Evolutionary conservation across 2,888 invertebrate genomes (phyloP).

Genomic region (Mythimna ferrago): DNA sequence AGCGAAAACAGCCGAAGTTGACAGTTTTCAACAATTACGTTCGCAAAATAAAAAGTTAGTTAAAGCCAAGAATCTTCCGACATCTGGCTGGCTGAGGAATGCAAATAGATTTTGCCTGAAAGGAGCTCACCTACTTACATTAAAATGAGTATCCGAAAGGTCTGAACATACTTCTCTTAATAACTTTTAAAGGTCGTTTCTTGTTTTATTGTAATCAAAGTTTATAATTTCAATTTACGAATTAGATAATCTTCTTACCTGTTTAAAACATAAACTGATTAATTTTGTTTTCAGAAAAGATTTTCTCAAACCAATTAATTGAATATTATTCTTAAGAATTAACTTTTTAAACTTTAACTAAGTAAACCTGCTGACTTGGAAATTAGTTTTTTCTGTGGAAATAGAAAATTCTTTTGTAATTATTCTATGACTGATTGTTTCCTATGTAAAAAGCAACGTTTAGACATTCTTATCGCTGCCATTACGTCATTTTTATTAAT

Average conservation of each 20-base stretch:
- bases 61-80: constrained; percentile 8
- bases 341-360: constrained; percentile 16
- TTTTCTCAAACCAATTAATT: constrained; percentile 2
- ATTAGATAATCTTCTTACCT: constrained; percentile 3
- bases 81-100: constrained; percentile 36
- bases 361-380: constrained; percentile 13
- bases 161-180: constrained; percentile 14
- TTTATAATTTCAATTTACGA: constrained; percentile 21
- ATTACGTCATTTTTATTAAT: constrained; percentile 21
- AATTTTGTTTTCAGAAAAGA: background rate
- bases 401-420: constrained; percentile 16
- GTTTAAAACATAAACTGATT: constrained; percentile 12
- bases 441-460: constrained; percentile 20
- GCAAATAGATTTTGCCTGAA: constrained; percentile 58
- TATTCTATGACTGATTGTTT: constrained; percentile 36
- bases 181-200: background rate
- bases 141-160: constrained; percentile 13
- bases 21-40: constrained; percentile 32
- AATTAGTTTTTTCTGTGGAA: constrained; percentile 17
- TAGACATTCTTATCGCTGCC: constrained; percentile 25
- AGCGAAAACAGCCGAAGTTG: constrained; percentile 16
- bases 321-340: constrained; percentile 3
- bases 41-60: constrained; percentile 22
- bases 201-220: constrained; percentile 32
- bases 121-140: constrained; percentile 36